Percentiles rank a stretch among this genome's conserved stretches.
Conservation (phyloP, 2,888 invertebrate species). For the Cheilosia scutellata region DNA sequence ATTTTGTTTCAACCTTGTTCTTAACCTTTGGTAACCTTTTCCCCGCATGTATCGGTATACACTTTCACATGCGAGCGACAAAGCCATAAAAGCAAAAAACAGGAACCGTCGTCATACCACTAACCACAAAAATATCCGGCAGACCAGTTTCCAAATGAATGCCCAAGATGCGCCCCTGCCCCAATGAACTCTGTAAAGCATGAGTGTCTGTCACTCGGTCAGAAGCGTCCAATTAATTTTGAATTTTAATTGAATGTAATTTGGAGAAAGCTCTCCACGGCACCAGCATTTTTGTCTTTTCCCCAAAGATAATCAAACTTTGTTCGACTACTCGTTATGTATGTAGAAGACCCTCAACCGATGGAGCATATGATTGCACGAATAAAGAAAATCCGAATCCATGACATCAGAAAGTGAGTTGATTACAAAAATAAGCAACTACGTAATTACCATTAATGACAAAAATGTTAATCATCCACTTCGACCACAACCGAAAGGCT, state of each 20-base stretch:
- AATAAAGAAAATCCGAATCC: constrained; percentile 10
- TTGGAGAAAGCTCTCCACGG: constrained; percentile 54
- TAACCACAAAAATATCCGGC: constrained; percentile 5
- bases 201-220: constrained; percentile 39
- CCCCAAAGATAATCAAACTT: neutral
- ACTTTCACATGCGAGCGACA: constrained; percentile 34
- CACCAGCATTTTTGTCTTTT: neutral
- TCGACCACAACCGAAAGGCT: neutral
- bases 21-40: constrained; percentile 67
- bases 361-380: neutral
- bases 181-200: constrained; percentile 21
- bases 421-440: neutral
- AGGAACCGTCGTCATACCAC: constrained; percentile 35
- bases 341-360: too few species aligned
- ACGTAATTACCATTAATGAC: constrained; percentile 21
- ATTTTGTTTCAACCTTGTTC: constrained; percentile 59
- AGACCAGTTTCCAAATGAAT: constrained; percentile 41
- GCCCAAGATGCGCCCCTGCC: constrained; percentile 17
- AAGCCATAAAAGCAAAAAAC: constrained; percentile 59
- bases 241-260: constrained; percentile 49
- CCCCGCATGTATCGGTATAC: neutral
- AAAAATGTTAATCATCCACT: constrained; percentile 12
- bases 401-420: constrained; percentile 49
- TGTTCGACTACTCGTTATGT: neutral
- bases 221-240: constrained; percentile 32